These are phyloP conservation scores for Pelochelys cantorii DNA, from an alignment of 2,797 vertebrate species.

Conservation along the genomic window DNA sequence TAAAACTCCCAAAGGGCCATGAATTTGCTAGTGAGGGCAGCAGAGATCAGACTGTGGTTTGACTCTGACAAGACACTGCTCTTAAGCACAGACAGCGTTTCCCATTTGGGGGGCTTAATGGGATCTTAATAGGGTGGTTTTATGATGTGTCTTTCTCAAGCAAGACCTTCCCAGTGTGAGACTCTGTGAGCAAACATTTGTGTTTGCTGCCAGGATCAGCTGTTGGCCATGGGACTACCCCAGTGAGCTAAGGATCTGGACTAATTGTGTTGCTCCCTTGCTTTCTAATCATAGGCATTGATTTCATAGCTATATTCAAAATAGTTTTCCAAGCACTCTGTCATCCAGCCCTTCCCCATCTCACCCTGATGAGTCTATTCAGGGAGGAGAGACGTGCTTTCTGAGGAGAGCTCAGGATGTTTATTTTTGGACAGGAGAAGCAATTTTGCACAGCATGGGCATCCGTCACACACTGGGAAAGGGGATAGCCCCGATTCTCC, in stretches of 20 bases:
- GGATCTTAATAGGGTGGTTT: slow-evolving; percentile 53
- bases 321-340: neutral
- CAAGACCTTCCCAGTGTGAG: slow-evolving; percentile 4
- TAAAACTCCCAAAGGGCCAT: neutral
- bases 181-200: neutral
- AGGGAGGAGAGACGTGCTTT: neutral
- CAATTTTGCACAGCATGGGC: neutral
- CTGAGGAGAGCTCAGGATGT: neutral
- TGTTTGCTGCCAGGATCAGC: slow-evolving; percentile 20
- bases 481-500: neutral
- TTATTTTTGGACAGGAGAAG: neutral
- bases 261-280: neutral
- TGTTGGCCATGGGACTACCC: neutral
- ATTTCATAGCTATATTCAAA: neutral
- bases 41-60: slow-evolving; percentile 22
- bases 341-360: neutral
- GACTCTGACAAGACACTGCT: slow-evolving; percentile 40
- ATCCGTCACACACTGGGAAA: neutral
- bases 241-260: neutral
- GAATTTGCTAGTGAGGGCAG: slow-evolving; percentile 28
- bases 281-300: neutral
- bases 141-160: slow-evolving; percentile 39
- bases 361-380: neutral
- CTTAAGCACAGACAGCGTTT: slow-evolving; percentile 12
- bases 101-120: slow-evolving; percentile 49